phyloP scores from a whole-genome alignment of 2,797 vertebrate species.

The Pseudochaenichthys georgianus region DNA sequence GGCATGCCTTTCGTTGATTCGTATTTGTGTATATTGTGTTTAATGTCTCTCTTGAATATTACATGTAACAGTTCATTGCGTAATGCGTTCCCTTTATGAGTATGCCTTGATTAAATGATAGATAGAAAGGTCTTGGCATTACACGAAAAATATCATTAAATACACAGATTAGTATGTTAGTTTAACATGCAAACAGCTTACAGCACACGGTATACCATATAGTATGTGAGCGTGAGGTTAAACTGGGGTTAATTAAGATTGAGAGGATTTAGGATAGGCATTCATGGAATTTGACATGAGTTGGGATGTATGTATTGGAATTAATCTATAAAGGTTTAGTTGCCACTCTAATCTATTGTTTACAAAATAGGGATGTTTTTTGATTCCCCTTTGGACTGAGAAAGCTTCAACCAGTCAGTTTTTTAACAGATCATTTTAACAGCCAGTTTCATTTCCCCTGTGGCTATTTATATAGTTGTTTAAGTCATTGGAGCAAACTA shows the following conservation, averaged over 20 bases:
- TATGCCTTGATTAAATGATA: background rate
- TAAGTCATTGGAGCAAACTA: slow-evolving; percentile 40
- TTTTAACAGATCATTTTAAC: slow-evolving; percentile 3
- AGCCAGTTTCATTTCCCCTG: slow-evolving; percentile 3
- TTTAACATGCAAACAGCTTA: slow-evolving; percentile 28
- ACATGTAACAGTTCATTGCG: background rate
- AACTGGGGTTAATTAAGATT: slow-evolving; percentile 48
- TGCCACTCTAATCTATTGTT: slow-evolving; percentile 42
- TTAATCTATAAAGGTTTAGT: slow-evolving; percentile 31
- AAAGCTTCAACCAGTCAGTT: slow-evolving; percentile 19
- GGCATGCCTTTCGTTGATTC: background rate
- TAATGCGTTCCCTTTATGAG: slow-evolving; percentile 3
- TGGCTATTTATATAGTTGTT: slow-evolving; percentile 35
- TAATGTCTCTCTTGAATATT: background rate
- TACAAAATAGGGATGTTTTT: background rate
- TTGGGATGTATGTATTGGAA: slow-evolving; percentile 10
- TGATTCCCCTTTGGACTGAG: background rate
- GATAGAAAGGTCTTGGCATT: background rate
- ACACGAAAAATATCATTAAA: slow-evolving; percentile 12
- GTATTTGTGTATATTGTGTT: background rate
- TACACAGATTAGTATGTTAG: slow-evolving; percentile 13
- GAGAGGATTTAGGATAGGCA: slow-evolving; percentile 26
- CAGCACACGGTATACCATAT: slow-evolving; percentile 1
- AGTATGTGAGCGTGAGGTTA: slow-evolving; percentile 32
- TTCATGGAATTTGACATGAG: slow-evolving; percentile 19